These are phyloP conservation scores for Ammodramus savannarum DNA, from an alignment of 2,113 vertebrate genomes.

Conservation along the genomic window DNA sequence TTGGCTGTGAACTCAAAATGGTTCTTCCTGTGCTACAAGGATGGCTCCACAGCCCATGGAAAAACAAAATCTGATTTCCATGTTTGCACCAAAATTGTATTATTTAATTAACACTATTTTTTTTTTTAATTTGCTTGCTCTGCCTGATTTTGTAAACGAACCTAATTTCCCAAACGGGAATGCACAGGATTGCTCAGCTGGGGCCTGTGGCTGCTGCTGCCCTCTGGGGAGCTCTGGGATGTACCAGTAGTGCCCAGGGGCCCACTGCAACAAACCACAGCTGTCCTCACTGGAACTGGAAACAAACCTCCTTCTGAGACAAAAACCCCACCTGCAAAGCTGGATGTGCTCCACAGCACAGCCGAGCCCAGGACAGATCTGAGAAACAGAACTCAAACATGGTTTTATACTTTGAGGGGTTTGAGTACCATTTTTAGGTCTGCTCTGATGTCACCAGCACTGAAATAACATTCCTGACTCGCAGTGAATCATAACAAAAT, in stretches of 20 bases:
- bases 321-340: background rate
- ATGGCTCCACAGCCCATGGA: background rate
- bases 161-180: background rate
- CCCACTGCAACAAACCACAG: background rate
- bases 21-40: background rate
- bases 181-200: background rate
- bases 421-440: background rate
- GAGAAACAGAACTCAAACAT: background rate
- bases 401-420: background rate
- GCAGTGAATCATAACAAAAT: background rate
- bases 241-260: no score
- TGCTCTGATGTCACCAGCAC: background rate
- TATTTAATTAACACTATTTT: background rate
- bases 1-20: background rate
- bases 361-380: rapidly evolving
- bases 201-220: background rate
- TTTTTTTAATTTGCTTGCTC: background rate
- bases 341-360: background rate
- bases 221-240: background rate
- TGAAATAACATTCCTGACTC: background rate
- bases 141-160: background rate
- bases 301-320: background rate
- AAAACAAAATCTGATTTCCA: conserved; percentile 4
- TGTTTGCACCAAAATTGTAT: background rate
- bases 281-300: rapidly evolving